phyloP scores from a whole-genome alignment of 2,113 vertebrate species.

The Rhombomys opimus region DNA sequence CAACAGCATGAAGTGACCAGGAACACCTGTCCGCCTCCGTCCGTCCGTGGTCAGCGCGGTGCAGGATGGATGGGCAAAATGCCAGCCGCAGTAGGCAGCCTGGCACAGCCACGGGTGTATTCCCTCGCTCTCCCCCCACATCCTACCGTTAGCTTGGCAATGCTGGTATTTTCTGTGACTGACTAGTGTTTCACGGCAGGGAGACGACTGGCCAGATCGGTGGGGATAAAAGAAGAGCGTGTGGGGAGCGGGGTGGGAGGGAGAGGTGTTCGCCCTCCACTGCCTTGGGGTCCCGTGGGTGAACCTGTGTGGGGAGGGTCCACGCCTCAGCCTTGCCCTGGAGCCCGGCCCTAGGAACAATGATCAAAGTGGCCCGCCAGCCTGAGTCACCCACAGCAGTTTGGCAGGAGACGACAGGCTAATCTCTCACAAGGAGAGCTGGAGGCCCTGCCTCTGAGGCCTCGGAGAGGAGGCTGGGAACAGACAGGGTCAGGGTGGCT shows the following conservation, averaged over 20 bases:
- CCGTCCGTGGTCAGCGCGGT: rapidly evolving
- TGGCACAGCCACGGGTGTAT: background rate
- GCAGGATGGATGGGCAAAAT: background rate
- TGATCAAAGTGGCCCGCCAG: conserved; percentile 12
- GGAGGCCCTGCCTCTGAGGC: conserved; percentile 18
- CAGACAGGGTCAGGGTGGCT: background rate
- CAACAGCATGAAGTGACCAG: no score
- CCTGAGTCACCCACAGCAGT: conserved; percentile 75
- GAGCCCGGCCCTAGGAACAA: conserved; percentile 59
- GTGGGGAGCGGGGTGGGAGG: background rate
- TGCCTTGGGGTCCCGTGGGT: conserved; percentile 6
- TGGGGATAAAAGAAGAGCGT: conserved; percentile 28
- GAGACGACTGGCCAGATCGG: conserved; percentile 59
- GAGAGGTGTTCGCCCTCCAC: background rate
- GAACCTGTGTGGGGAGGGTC: background rate
- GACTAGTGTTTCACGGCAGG: conserved; percentile 54
- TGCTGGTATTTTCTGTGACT: conserved; percentile 57
- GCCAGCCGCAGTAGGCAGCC: background rate
- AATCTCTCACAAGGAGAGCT: conserved; percentile 42
- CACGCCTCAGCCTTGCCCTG: conserved; percentile 48
- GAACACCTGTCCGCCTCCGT: background rate
- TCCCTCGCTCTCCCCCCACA: background rate
- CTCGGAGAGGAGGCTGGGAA: background rate
- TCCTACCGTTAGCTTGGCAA: conserved; percentile 30
- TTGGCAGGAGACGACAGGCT: conserved; percentile 71